Conservation (phyloP, 1,140 invertebrate species). For the Cherax destructor region DNA sequence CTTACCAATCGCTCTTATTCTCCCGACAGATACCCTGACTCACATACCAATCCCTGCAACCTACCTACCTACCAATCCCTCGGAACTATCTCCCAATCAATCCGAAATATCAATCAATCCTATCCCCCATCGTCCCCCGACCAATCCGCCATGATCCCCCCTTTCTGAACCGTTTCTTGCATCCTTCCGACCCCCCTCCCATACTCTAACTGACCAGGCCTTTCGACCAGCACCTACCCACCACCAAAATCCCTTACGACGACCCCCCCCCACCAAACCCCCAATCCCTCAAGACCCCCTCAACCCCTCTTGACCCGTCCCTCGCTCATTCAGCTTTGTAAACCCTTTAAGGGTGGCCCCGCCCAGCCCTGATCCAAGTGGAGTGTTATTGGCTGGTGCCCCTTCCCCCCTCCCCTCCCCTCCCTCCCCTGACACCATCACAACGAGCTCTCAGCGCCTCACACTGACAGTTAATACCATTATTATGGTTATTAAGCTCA, state of each 20-base stretch:
- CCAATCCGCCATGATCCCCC: too few relatives aligned
- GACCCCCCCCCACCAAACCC: too few relatives aligned
- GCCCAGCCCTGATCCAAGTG: conserved; percentile 26
- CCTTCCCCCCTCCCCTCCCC: too few relatives aligned
- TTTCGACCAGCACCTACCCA: neutral
- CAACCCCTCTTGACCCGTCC: neutral
- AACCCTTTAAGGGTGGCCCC: conserved; percentile 37
- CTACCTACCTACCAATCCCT: too few relatives aligned
- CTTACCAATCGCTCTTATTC: too few relatives aligned
- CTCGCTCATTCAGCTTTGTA: conserved; percentile 11
- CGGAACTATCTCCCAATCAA: too few relatives aligned
- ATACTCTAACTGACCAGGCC: too few relatives aligned
- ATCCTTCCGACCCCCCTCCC: neutral
- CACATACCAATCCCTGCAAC: too few relatives aligned
- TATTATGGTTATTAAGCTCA: conserved; percentile 65
- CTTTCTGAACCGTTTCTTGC: too few relatives aligned
- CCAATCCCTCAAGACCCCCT: neutral
- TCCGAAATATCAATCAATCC: too few relatives aligned
- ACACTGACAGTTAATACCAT: conserved; percentile 59
- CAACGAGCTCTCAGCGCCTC: conserved; percentile 21
- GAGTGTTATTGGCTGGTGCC: conserved; percentile 10
- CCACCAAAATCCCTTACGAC: neutral
- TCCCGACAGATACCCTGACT: too few relatives aligned
- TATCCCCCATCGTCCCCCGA: too few relatives aligned
- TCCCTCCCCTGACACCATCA: conserved; percentile 38